A percentile compares a stretch with the other conserved stretches of the same genome.
phyloP scores from a whole-genome alignment of 2,888 invertebrate genomes.

The Torymus auratus region DNA sequence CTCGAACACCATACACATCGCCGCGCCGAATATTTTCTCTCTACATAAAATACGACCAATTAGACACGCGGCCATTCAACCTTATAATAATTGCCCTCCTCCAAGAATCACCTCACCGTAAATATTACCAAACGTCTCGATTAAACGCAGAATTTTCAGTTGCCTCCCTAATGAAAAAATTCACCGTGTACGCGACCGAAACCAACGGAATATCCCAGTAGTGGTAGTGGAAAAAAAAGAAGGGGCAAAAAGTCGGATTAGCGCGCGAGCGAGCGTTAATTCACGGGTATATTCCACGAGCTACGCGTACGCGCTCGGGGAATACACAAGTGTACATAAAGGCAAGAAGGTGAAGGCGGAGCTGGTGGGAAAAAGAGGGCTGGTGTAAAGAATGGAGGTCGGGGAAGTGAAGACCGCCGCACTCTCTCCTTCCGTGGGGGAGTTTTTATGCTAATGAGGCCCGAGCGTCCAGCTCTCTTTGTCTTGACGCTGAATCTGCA shows the following conservation, averaged over 20 bases:
- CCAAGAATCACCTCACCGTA: neutral
- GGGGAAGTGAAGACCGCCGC: too few species aligned
- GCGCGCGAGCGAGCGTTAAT: too few species aligned
- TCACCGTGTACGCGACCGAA: neutral
- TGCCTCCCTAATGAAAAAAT: constrained; percentile 22
- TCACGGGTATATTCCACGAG: too few species aligned
- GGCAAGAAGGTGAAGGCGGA: neutral
- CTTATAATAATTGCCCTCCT: neutral
- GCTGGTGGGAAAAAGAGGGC: neutral
- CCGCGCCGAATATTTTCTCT: neutral
- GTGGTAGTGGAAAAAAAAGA: too few species aligned
- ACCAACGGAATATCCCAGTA: too few species aligned
- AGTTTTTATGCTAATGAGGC: constrained; percentile 39
- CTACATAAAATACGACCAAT: constrained; percentile 6
- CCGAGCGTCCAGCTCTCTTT: neutral
- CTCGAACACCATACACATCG: neutral
- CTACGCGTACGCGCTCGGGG: too few species aligned
- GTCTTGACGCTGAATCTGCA: too few species aligned
- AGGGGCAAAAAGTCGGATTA: too few species aligned
- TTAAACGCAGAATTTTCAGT: constrained; percentile 15
- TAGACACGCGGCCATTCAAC: neutral
- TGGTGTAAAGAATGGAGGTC: neutral
- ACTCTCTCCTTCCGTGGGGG: neutral
- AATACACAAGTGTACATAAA: neutral
- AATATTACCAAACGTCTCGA: constrained; percentile 25